Evolutionary conservation across 2,888 invertebrate species (phyloP).

Genomic region (Mermis nigrescens): DNA sequence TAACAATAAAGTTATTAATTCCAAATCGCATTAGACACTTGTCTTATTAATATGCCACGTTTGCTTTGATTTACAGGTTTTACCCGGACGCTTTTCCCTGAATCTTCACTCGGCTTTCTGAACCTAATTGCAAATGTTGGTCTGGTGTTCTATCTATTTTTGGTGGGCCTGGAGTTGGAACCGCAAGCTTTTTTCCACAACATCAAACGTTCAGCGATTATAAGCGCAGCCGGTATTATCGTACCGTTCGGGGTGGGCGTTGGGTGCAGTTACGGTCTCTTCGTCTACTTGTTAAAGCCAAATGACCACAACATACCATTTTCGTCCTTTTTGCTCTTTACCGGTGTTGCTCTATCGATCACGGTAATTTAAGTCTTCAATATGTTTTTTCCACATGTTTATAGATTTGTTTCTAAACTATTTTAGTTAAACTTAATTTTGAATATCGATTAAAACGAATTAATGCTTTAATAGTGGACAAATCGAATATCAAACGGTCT

Average conservation of each 20-base stretch:
- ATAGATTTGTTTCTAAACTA: too few relatives aligned
- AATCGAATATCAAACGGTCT: too few relatives aligned
- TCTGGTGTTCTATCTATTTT: constrained; percentile 13
- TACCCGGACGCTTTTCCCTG: too few relatives aligned
- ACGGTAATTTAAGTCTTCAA: too few relatives aligned
- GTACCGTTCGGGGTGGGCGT: neutral
- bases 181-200: constrained; percentile 11
- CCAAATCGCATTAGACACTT: too few relatives aligned
- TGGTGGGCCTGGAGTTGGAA: constrained; percentile 14
- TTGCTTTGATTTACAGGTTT: too few relatives aligned
- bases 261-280: neutral
- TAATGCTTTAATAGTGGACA: too few relatives aligned
- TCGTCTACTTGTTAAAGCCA: neutral
- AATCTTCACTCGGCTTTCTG: constrained; percentile 7
- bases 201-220: neutral
- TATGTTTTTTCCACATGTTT: too few relatives aligned
- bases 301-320: neutral
- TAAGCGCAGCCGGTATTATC: neutral
- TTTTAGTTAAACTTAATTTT: too few relatives aligned
- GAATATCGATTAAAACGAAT: too few relatives aligned
- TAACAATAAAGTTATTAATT: too few relatives aligned
- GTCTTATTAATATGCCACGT: too few relatives aligned
- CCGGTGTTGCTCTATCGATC: neutral
- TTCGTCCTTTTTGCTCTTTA: neutral
- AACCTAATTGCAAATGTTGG: constrained; percentile 12